Evolutionary conservation across 2,113 vertebrate species (phyloP), one percentile per base, ranked within the genome.

Genomic region (Aleadryas rufinucha): DNA sequence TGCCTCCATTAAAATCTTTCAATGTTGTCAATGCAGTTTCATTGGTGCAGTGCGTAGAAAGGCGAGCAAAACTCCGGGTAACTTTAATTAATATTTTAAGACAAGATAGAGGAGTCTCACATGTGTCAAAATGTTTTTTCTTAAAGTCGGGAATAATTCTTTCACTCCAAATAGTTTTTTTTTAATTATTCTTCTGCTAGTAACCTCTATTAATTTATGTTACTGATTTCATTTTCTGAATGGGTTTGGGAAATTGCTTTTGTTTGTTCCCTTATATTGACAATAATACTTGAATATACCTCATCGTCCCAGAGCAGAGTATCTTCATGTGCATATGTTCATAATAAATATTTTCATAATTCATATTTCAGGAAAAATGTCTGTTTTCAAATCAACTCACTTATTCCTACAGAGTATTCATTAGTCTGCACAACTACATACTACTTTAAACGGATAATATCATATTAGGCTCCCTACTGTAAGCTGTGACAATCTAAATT

Each of bases 271-370:
- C 44, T 68, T 89, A 23, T 41, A 41, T 49, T 89, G 17, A 89
- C 28, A 93, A 74, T 78, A 90, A 54, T 63, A 63, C 26, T 83
- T 87, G 17, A 52, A 60, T 64, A 18, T 30, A 75, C 15, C 33
- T 87, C 93, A 92, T 85, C 74, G 92, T 95, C 56, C 24, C 56
- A 54, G 61, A 91, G 26, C 53, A 84, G 57, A 61, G 11, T 41
- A 22, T 83, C 63, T 87, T 95, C n/a, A 10, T 54, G 41, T 57
- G 42, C 23, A 64, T 69, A 54, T 79, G 31, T 37, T 89, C 45
- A 50, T 77, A 96, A 90, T 85, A 83, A 93, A 79, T 87, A 89
- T 76, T 82, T 81, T 39, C 11, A 45, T 74, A 94, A 80, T 89
- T 85, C 91, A 70, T 86, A 93, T 69, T 88, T 93, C 78, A 84